Evolutionary conservation across 1,140 invertebrate species (phyloP), one percentile per base, ranked within the genome.

Genomic region (Battus philenor): DNA sequence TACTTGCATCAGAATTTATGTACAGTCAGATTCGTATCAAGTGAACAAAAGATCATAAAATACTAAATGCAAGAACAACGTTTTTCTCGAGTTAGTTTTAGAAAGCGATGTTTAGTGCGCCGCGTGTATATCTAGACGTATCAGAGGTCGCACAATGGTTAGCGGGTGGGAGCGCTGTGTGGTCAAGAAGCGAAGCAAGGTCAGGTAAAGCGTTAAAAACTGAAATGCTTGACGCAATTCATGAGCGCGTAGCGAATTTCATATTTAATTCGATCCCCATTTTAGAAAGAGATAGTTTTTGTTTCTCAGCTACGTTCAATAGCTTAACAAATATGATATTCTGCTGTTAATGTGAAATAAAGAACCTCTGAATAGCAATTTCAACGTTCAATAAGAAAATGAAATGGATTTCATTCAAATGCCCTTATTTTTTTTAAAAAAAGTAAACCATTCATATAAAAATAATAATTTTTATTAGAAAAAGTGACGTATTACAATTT

Each of bases 151-250:
- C 24, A 41, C 38, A 41, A 41, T 41, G 38, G 12, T 41, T 10
- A 2, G 38, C 12, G 15, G 1, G 29, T 10, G 38, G 22, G 22
- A 36, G 33, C 9, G 13, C 36, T 39, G 38, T 29, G 38, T 26
- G 38, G 38, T 41, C 38, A 41, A 41, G 22, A 29, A 27, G 38
- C 24, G 9, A 41, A 20, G 24, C 38, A 27, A 41, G 38, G 38
- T 41, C 38, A 41, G 24, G 22, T 7, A 5, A n/a, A 29, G 38
- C 24, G 38, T 41, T 10, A 39, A 41, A 41, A 41, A 41, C 16
- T 27, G 38, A 41, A 41, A 12, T 15, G 36, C 4, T 4, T 16
- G 17, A 8, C 15, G 4, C 4, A 38, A 38, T 8, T 20, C 20
- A 38, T 8, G 12, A 24, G 7, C 18, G 18, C n/a, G 18, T 6